Evolutionary conservation across 2,797 vertebrate species (phyloP), one percentile per base, ranked within the genome.

Genomic region (Allobates femoralis): DNA sequence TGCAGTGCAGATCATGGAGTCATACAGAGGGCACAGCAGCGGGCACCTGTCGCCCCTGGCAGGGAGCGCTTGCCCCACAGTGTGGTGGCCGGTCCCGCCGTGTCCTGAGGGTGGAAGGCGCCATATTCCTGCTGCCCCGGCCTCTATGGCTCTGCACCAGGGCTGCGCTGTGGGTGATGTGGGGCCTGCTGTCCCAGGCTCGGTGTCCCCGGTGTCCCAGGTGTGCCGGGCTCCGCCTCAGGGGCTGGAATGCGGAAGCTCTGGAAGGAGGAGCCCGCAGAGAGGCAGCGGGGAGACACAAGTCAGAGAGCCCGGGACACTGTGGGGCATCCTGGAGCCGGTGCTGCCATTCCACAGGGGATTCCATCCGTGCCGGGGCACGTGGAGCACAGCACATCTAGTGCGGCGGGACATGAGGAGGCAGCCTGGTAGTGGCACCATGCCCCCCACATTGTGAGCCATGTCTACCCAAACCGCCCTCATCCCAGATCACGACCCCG

Each of bases 171-270:
- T 23, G 64, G 5, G 2, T 2, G 41, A 19, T 6, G 56, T 58
- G 80, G 50, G 89, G 58, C 81, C 81, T 60, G 46, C 16, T 21
- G 2, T 73, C 23, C 69, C 5, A 7, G 71, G 78, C 81, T 34
- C 16, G 1, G 80, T 82, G 62, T 26, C 28, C 73, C 50, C 78
- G 8, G 55, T 71, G 46, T 76, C 71, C 41, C 53, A 86, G 74
- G 83, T 81, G 26, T 26, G 69, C 79, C 73, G n/a, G 81, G 56
- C 76, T 46, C 76, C 77, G 32, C 81, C 55, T 37, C 41, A 1
- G 58, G 83, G 41, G 56, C 75, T 77, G 69, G 88, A 87, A 87
- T 88, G 89, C 86, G 86, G 89, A 83, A 86, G 77, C 79, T 19
- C 64, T 76, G 85, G 41, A 69, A 62, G 62, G 83, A 66, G 83